Conservation (phyloP, 2,888 invertebrate species). For the Callimorpha dominula region DNA sequence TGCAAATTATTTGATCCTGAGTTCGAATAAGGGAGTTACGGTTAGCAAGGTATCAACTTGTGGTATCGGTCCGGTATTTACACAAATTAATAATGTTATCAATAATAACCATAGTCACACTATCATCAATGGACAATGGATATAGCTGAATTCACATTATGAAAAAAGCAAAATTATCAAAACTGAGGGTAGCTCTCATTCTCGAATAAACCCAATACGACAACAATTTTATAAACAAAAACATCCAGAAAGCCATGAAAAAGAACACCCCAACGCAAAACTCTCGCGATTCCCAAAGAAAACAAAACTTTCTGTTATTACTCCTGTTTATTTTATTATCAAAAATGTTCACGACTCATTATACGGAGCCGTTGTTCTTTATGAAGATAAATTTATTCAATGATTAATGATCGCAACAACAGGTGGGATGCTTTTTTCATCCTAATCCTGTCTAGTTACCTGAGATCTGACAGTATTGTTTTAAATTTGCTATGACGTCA, state of each 20-base stretch:
- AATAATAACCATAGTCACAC: background rate
- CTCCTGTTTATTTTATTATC: constrained; percentile 55
- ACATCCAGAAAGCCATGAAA: constrained; percentile 4
- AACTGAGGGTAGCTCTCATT: background rate
- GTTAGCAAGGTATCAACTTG: too few relatives aligned
- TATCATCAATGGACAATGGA: background rate
- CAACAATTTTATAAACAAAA: constrained; percentile 17
- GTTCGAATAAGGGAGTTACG: too few relatives aligned
- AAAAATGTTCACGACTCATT: constrained; percentile 57
- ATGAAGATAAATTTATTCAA: constrained; percentile 69
- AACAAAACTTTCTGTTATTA: constrained; percentile 46
- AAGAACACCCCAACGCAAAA: constrained; percentile 2
- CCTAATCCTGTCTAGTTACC: constrained; percentile 47
- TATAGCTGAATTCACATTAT: background rate
- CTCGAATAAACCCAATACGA: constrained; percentile 2
- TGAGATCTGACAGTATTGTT: constrained; percentile 48
- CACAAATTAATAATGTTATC: too few relatives aligned
- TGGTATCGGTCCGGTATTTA: too few relatives aligned
- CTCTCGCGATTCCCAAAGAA: constrained; percentile 16
- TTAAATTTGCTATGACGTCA: constrained; percentile 36
- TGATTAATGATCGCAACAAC: constrained; percentile 65
- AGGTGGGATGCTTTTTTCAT: constrained; percentile 48
- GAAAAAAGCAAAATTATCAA: background rate
- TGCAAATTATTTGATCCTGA: too few relatives aligned
- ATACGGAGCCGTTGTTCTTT: constrained; percentile 55